Evolutionary conservation across 2,888 invertebrate genomes (phyloP).

Genomic region (Xylota segnis): DNA sequence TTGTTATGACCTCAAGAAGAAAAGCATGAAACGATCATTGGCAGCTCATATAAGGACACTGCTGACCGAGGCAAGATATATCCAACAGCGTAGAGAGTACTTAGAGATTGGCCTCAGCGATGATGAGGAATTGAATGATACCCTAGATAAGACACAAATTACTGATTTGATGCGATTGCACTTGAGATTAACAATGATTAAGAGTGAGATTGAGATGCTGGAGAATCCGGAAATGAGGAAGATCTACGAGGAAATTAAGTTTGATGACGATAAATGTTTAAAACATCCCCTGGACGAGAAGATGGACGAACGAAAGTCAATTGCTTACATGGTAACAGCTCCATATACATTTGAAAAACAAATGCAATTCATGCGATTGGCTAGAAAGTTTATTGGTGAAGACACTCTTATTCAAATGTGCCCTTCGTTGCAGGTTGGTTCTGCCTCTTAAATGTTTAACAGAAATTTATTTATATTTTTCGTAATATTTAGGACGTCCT

Average conservation of each 20-base stretch:
- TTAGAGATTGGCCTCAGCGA: conserved; percentile 84
- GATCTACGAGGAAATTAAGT: conserved; percentile 83
- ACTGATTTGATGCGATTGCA: conserved; percentile 86
- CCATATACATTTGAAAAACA: conserved; percentile 85
- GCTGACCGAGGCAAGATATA: conserved; percentile 86
- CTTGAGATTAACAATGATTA: conserved; percentile 86
- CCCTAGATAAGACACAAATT: conserved; percentile 82
- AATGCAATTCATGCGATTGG: conserved; percentile 84
- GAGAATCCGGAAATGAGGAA: conserved; percentile 87
- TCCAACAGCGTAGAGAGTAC: conserved; percentile 85
- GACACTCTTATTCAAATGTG: conserved; percentile 84
- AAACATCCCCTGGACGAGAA: conserved; percentile 49
- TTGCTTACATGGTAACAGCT: conserved; percentile 84
- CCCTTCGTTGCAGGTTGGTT: conserved; percentile 80
- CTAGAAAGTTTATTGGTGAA: conserved; percentile 83
- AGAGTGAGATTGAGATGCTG: conserved; percentile 86
- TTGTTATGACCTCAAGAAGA: conserved; percentile 86
- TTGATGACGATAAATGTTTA: conserved; percentile 69
- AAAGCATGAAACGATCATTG: conserved; percentile 85
- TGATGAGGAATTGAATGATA: conserved; percentile 82
- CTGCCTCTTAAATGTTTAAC: not conserved
- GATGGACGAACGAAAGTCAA: conserved; percentile 64
- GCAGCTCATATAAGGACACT: conserved; percentile 86
- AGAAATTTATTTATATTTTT: conserved; percentile 30
- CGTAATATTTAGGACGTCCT: conserved; percentile 83